Conservation (phyloP, 2,888 invertebrate genomes). For the Eumerus sabulonum region DNA sequence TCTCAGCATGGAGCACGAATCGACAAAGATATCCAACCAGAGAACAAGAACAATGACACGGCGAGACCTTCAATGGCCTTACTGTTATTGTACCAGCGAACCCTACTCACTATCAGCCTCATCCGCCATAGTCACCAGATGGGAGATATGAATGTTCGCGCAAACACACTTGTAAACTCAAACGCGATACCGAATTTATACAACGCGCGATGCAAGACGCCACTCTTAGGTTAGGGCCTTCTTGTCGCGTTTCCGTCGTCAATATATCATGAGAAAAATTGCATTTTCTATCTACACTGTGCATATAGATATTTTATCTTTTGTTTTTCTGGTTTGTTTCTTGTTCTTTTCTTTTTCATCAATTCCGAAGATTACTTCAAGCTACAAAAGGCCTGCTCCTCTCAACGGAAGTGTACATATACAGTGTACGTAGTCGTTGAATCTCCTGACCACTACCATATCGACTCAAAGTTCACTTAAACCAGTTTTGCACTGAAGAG, state of each 20-base stretch:
- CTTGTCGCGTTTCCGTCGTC: conserved; percentile 2
- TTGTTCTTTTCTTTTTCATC: conserved; percentile 2
- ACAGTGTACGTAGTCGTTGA: conserved; percentile 12
- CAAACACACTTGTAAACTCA: conserved; percentile 21
- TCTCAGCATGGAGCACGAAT: not conserved
- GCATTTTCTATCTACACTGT: conserved; percentile 18
- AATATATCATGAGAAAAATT: conserved; percentile 40
- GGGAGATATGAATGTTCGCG: conserved; percentile 51
- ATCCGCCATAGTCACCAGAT: conserved; percentile 34
- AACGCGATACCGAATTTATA: conserved; percentile 32
- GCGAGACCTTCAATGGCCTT: conserved; percentile 54
- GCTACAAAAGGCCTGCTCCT: conserved; percentile 45
- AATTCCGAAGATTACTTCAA: conserved; percentile 34
- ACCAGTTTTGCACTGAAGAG: conserved; percentile 41
- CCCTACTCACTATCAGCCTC: conserved; percentile 38
- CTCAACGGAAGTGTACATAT: conserved; percentile 54
- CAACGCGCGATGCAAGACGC: not conserved
- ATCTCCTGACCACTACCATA: conserved; percentile 47
- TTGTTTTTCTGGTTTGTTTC: conserved; percentile 9
- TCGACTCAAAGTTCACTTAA: conserved; percentile 55
- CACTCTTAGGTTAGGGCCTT: conserved; percentile 7
- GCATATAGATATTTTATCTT: too few relatives aligned
- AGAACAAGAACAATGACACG: conserved; percentile 28
- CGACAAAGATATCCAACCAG: not conserved
- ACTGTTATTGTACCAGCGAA: conserved; percentile 17